Base-by-base conservation (phyloP, 2,113 vertebrate species). In the Bothrops jararaca region DNA sequence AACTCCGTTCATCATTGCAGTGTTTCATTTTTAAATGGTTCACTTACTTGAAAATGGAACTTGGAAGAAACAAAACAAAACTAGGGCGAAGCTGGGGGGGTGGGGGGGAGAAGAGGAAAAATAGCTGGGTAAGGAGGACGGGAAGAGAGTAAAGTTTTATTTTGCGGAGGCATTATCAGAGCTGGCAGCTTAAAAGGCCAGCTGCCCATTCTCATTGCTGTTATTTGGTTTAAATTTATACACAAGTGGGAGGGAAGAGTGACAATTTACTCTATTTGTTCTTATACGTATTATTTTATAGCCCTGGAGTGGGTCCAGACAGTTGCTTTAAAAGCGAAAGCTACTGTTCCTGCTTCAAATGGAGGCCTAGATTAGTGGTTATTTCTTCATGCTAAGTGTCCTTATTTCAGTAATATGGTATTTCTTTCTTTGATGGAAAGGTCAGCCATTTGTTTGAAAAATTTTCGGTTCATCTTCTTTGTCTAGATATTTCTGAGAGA, bases 201-300 rank as follows among this genome's bases (percentile, higher is more conserved):
- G 94, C 96, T 97, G 96, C 93, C 74, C n/a, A 85, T 94, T 96
- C 96, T 93, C 92, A 97, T 97, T 96, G 92, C 96, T 96, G 95
- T 96, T 95, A 92, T 95, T 97, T 95, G 90, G 89, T 96, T 97
- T 97, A 97, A 96, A 97, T 96, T 97, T 97, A 96, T 95, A 95
- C 58, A 18, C 80, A 92, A 86, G 93, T 96, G 96, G 89, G 93
- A 95, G 88, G 96, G 95, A 97, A 93, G 95, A 93, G 96, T 96
- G 92, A 90, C 93, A 96, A 93, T 2, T 96, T 97, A 95, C 42
- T 96, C 93, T 95, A 94, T 95, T 90, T 94, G 92, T 96, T 97
- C 95, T 42, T 48, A 93, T 53, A 92, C 91, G 92, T 92, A 94
- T 96, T 95, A 92, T 96, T 97, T 97, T 95, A 95, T 91, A 93